Conservation (phyloP, 2,113 vertebrate species). For the human region GRCh38 chr2:129776501-129777000, state of each 20-base stretch:
- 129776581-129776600: not conserved
- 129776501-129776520: not conserved
- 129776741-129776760: not conserved
- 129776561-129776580: not conserved
- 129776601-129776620: not conserved
- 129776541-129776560: not conserved
- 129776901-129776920: not conserved
- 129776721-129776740: not conserved
- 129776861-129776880: not conserved
- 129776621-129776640: not conserved
- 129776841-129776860: not conserved
- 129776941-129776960: not conserved
- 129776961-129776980: not conserved
- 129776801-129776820: not conserved
- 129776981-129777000: not conserved
- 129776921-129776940: not conserved
- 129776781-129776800: not conserved
- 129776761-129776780: not conserved
- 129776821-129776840: not conserved
- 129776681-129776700: accelerated
- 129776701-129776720: not conserved
- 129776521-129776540: not conserved
- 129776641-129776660: not conserved
- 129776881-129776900: not conserved
- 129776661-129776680: not conserved